Evolutionary conservation across 2,113 vertebrate genomes (phyloP).

Genomic region (Pachycephala philippinensis): DNA sequence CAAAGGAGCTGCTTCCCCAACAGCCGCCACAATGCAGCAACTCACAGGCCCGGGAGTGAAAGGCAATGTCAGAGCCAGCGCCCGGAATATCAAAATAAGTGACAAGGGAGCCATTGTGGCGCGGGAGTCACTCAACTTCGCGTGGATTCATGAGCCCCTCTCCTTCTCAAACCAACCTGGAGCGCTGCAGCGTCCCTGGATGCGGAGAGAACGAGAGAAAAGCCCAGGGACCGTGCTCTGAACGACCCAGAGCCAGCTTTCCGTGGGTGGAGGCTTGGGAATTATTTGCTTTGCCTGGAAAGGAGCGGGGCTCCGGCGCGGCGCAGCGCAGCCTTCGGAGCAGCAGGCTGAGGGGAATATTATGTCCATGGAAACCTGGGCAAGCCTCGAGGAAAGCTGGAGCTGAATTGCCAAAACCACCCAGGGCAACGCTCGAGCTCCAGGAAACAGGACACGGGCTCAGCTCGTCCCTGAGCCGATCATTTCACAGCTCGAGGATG

Average conservation of each 20-base stretch:
- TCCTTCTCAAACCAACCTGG: neutral
- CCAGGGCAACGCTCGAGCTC: neutral
- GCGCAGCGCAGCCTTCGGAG: neutral
- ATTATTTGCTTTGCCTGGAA: neutral
- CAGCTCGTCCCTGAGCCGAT: neutral
- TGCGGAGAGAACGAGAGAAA: neutral
- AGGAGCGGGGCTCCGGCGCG: neutral
- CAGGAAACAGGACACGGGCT: neutral
- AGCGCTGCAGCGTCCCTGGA: neutral
- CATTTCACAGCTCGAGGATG: neutral
- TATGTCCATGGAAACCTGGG: neutral
- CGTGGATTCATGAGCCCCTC: neutral
- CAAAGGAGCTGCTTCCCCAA: slow-evolving; percentile 51
- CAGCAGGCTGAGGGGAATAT: neutral
- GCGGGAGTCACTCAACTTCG: neutral
- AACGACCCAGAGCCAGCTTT: neutral
- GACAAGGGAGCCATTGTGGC: slow-evolving; percentile 55
- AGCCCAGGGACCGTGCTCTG: neutral
- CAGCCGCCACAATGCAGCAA: slow-evolving; percentile 59
- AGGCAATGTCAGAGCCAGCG: slow-evolving; percentile 42
- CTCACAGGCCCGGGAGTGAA: slow-evolving; percentile 44
- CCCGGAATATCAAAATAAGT: slow-evolving; percentile 51
- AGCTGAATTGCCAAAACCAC: neutral
- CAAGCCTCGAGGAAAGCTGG: neutral
- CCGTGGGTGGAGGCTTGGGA: neutral